These are phyloP conservation scores for Eulacestoma nigropectus DNA, from an alignment of 2,113 vertebrate genomes.

Conservation along the genomic window DNA sequence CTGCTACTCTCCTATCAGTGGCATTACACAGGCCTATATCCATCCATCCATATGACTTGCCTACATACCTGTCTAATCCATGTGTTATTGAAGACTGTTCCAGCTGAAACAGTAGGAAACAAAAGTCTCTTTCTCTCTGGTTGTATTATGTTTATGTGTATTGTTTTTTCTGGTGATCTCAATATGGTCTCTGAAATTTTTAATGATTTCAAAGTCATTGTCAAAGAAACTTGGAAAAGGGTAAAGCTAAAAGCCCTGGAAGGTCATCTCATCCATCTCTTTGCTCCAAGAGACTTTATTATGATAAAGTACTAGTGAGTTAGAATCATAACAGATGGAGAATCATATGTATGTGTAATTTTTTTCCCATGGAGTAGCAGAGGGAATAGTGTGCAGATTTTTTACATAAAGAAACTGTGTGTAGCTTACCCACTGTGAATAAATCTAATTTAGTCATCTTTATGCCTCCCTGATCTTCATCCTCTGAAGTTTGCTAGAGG, in stretches of 20 bases:
- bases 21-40: neutral
- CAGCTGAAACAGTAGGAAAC: neutral
- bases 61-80: neutral
- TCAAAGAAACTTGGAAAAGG: neutral
- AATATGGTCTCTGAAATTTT: neutral
- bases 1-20: neutral
- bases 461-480: slow-evolving; percentile 61
- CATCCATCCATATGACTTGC: neutral
- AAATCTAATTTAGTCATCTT: slow-evolving; percentile 73
- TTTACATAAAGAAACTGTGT: slow-evolving; percentile 69
- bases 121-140: neutral
- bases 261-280: neutral
- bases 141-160: neutral
- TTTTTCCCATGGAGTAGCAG: slow-evolving; percentile 48
- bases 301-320: neutral
- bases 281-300: neutral
- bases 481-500: slow-evolving; percentile 56
- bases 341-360: neutral
- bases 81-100: neutral
- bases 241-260: neutral
- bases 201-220: neutral
- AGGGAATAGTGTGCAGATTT: slow-evolving; percentile 60
- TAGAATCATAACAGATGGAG: slow-evolving; percentile 48
- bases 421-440: slow-evolving; percentile 68
- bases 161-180: neutral